Conservation (phyloP, 2,113 vertebrate genomes). For the Poeciliopsis retropinna region DNA sequence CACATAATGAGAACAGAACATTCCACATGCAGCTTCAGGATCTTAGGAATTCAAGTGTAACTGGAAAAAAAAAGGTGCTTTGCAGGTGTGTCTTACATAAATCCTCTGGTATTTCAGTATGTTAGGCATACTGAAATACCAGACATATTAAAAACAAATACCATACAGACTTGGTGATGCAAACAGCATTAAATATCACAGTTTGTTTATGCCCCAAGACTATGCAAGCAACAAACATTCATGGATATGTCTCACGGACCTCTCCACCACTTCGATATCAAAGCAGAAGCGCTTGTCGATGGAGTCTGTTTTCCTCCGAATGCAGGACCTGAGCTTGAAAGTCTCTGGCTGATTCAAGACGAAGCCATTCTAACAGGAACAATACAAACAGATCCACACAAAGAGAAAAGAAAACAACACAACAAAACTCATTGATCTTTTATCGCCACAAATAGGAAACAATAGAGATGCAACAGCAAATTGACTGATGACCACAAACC, state of each 20-base stretch:
- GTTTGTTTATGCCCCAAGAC: slow-evolving; percentile 22
- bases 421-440: not conserved
- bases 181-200: not conserved
- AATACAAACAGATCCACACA: not conserved
- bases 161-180: not conserved
- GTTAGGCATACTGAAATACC: no score
- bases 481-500: not conserved
- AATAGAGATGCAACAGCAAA: not conserved
- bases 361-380: slow-evolving; percentile 85
- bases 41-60: slow-evolving; percentile 21
- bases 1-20: slow-evolving; percentile 28
- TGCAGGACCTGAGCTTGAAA: slow-evolving; percentile 95
- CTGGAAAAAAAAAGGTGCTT: not conserved
- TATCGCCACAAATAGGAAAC: not conserved
- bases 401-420: not conserved
- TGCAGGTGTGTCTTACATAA: not conserved
- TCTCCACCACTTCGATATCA: slow-evolving; percentile 94
- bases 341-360: slow-evolving; percentile 88
- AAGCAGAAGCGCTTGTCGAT: slow-evolving; percentile 99
- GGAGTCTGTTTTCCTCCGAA: slow-evolving; percentile 95
- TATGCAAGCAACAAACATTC: slow-evolving; percentile 10
- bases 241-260: slow-evolving; percentile 80
- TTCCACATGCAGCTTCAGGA: slow-evolving; percentile 12
- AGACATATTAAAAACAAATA: not conserved
- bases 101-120: not conserved